Evolutionary conservation across 2,888 invertebrate genomes (phyloP), one percentile per base, ranked within the genome.

Genomic region (Clanis bilineata): DNA sequence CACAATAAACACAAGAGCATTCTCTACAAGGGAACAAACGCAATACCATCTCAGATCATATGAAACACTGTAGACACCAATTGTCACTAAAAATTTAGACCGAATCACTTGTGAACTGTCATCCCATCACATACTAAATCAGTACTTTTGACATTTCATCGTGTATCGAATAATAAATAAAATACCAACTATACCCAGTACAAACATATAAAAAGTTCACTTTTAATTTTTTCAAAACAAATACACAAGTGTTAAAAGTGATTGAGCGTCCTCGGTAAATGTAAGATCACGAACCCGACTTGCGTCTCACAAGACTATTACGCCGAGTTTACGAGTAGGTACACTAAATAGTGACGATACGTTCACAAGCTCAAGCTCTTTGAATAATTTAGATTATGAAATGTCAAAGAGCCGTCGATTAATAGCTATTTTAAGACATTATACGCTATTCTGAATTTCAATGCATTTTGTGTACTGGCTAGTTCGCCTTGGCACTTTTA

Each of bases 311-410:
- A 32, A 44, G 32, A 28, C 51, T 51, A 21, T 18, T 32, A 18
- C 10, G 28, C 51, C 69, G 68, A 73, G 77, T 74, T 36, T 39
- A 39, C n/a, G n/a, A n/a, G n/a, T n/a, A 47, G 44, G 28, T 47
- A 51, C 25, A 47, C 47, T 58, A 58, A 18, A 32, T 51, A 39
- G 51, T 58, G 58, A 58, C 58, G 25, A 58, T 25, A 47, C 58
- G 25, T 51, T 39, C 25, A 47, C 58, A 58, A 58, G 58, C 58
- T 51, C 45, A 43, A 38, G 56, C 59, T 59, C 59, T 59, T 56
- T 56, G 59, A n/a, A 45, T 39, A 59, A 55, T 43, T 59, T 59
- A 45, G 55, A 44, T 39, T 55, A 55, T 59, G 43, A 44, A 43
- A 55, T 44, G 44, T 55, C 59, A 59, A 59, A 59, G 59, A 59